Evolutionary conservation across 1,140 invertebrate genomes (phyloP).

Genomic region (Bradynema listronoti): DNA sequence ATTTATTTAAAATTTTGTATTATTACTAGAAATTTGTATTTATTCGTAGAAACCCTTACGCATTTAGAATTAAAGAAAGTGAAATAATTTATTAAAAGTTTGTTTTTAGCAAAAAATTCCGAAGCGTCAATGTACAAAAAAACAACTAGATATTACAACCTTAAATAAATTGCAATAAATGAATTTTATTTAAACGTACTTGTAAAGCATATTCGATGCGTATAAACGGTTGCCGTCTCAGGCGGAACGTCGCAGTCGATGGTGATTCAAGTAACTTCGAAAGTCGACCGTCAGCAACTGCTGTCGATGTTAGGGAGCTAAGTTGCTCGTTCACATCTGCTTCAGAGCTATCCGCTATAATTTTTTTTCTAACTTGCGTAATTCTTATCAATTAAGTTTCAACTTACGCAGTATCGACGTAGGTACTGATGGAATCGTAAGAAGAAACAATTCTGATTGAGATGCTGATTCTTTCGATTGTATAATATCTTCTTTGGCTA

Average conservation of each 20-base stretch:
- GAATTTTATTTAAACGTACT: slow-evolving; percentile 4
- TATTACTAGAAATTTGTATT: too few species aligned
- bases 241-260: slow-evolving; percentile 23
- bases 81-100: neutral
- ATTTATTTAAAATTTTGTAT: too few species aligned
- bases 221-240: slow-evolving; percentile 26
- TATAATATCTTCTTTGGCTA: too few species aligned
- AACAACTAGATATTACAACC: neutral
- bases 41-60: too few species aligned
- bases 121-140: neutral
- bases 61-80: neutral
- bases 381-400: too few species aligned
- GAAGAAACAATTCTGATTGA: too few species aligned
- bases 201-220: slow-evolving; percentile 30
- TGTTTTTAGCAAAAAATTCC: neutral
- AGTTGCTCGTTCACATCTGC: too few species aligned
- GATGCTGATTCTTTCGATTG: too few species aligned
- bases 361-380: too few species aligned
- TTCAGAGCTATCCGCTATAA: too few species aligned
- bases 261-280: slow-evolving; percentile 24
- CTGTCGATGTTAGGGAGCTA: neutral
- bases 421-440: too few species aligned
- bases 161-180: neutral
- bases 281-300: slow-evolving; percentile 17
- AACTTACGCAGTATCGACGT: too few species aligned